A percentile compares a stretch with the other conserved stretches of the same genome.
Evolutionary conservation across 2,797 vertebrate genomes (phyloP).

Genomic region (Scolopax rusticola): DNA sequence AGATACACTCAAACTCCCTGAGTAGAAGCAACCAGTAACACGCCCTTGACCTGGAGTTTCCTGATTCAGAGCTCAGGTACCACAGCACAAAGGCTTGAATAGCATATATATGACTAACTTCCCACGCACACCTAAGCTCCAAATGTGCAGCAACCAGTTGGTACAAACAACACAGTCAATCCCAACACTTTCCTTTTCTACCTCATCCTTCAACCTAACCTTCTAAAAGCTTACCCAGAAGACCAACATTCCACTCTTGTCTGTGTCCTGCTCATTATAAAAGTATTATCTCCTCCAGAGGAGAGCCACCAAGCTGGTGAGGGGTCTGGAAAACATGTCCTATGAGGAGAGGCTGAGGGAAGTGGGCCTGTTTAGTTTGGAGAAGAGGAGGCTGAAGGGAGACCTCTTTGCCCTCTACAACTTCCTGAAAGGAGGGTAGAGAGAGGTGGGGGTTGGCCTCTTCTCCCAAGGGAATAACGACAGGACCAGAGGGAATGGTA

Average conservation of each 20-base stretch:
- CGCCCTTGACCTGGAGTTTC: background rate
- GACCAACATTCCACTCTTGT: rapidly evolving
- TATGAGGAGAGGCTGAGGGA: too few species aligned
- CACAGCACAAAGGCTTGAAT: background rate
- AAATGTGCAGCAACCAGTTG: background rate
- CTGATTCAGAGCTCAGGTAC: background rate
- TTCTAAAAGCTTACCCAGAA: background rate
- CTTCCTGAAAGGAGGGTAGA: too few species aligned
- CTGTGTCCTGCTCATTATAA: background rate
- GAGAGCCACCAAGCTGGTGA: too few species aligned
- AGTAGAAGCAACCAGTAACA: background rate
- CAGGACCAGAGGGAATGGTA: too few species aligned
- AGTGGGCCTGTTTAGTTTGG: too few species aligned
- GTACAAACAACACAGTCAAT: background rate
- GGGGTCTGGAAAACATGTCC: too few species aligned
- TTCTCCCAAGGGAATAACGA: too few species aligned
- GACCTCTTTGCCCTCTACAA: too few species aligned
- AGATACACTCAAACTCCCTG: background rate
- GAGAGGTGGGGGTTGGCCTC: too few species aligned
- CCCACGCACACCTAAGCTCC: background rate
- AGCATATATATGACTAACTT: background rate
- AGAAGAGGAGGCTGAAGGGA: too few species aligned
- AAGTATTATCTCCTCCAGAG: background rate
- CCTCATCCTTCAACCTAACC: background rate
- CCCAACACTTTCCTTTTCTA: background rate